Percentiles rank a stretch among this genome's conserved stretches.
Evolutionary conservation across 2,888 invertebrate species (phyloP).

Genomic region (Toxonevra muliebris): DNA sequence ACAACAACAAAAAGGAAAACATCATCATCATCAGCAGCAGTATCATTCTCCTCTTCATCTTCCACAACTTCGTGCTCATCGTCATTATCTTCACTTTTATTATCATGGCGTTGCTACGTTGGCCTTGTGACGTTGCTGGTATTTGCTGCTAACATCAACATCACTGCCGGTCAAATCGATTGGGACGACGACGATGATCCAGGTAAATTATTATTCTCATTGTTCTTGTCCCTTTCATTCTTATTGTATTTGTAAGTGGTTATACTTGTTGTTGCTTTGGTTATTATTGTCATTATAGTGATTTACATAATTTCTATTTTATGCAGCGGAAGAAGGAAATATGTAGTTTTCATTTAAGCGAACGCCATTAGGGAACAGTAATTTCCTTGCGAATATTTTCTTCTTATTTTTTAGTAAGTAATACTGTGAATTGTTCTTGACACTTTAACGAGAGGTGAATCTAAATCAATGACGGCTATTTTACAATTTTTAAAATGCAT

Average conservation of each 20-base stretch:
- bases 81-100: slow-evolving; percentile 15
- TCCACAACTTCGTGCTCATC: too few relatives aligned
- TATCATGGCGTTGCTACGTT: slow-evolving; percentile 49
- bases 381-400: too few relatives aligned
- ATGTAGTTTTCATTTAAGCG: too few relatives aligned
- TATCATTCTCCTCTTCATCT: background rate
- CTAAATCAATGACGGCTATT: too few relatives aligned
- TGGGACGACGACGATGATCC: slow-evolving; percentile 67
- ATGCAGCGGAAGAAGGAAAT: too few relatives aligned
- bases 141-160: slow-evolving; percentile 56
- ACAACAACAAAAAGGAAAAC: slow-evolving; percentile 12
- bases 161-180: slow-evolving; percentile 64
- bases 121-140: slow-evolving; percentile 54
- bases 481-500: too few relatives aligned
- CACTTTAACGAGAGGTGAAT: too few relatives aligned
- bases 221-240: background rate
- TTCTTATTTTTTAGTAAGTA: too few relatives aligned
- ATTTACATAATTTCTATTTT: too few relatives aligned
- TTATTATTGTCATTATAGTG: background rate
- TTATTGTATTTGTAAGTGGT: background rate
- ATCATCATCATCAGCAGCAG: slow-evolving; percentile 15
- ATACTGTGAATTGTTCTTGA: too few relatives aligned
- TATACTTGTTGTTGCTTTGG: background rate
- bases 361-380: too few relatives aligned
- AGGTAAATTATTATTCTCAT: slow-evolving; percentile 54